These are phyloP conservation scores for Syngnathus scovelli DNA, from an alignment of 2,113 vertebrate species.

Conservation along the genomic window DNA sequence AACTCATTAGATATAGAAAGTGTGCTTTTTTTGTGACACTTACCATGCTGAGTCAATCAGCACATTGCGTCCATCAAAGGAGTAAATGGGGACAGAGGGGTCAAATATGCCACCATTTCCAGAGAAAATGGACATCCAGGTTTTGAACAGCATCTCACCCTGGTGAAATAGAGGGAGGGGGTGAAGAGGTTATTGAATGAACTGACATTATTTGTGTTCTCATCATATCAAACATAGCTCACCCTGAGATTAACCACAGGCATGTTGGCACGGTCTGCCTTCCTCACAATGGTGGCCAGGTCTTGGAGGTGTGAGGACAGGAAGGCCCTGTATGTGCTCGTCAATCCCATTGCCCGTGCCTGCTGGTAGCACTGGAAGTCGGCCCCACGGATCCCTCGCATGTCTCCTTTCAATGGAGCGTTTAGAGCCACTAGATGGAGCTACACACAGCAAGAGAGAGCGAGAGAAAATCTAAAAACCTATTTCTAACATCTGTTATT, in stretches of 20 bases:
- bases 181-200: not conserved
- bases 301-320: slow-evolving; percentile 92
- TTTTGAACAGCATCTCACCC: slow-evolving; percentile 83
- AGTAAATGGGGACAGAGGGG: slow-evolving; percentile 74
- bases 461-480: not conserved
- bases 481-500: not conserved
- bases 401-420: slow-evolving; percentile 74
- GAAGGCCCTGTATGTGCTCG: slow-evolving; percentile 88
- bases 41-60: slow-evolving; percentile 80
- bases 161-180: slow-evolving; percentile 32
- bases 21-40: slow-evolving; percentile 27
- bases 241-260: slow-evolving; percentile 89
- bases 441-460: slow-evolving; percentile 48
- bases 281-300: slow-evolving; percentile 84
- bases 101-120: slow-evolving; percentile 74
- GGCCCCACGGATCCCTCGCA: slow-evolving; percentile 86
- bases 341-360: slow-evolving; percentile 79
- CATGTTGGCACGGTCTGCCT: slow-evolving; percentile 71
- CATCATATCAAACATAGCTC: slow-evolving; percentile 3
- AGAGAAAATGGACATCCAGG: slow-evolving; percentile 85
- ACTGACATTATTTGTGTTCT: not conserved
- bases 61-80: slow-evolving; percentile 84
- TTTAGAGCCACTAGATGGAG: slow-evolving; percentile 88
- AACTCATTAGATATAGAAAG: no score
- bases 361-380: slow-evolving; percentile 97